Evolutionary conservation across 2,888 invertebrate species (phyloP).

Genomic region (Panopea generosa): DNA sequence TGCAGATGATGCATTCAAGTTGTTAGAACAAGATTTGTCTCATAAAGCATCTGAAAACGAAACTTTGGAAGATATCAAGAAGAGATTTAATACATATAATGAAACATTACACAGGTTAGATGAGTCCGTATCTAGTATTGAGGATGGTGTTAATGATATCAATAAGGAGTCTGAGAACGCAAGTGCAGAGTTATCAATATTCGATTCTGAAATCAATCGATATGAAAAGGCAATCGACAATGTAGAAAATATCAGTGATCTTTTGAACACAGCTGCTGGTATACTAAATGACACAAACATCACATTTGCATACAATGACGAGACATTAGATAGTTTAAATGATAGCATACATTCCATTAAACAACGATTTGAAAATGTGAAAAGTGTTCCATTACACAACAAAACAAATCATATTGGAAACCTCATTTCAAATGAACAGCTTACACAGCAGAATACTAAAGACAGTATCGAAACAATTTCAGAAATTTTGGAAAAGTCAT

Average conservation of each 20-base stretch:
- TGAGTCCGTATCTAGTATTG: background rate
- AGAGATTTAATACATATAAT: slow-evolving; percentile 30
- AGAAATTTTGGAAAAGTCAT: too few relatives aligned
- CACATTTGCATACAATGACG: background rate
- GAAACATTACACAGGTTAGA: background rate
- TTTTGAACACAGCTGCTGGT: background rate
- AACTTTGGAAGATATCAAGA: slow-evolving; percentile 31
- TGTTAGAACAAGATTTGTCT: background rate
- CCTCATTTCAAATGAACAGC: background rate
- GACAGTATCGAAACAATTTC: too few relatives aligned
- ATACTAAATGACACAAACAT: background rate
- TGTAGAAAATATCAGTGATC: background rate
- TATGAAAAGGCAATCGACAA: background rate
- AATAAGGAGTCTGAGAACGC: background rate
- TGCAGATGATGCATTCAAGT: background rate
- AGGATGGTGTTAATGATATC: background rate
- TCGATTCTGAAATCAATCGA: background rate
- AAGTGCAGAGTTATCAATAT: background rate
- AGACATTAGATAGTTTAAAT: background rate
- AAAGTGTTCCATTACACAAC: background rate
- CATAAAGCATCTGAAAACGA: slow-evolving; percentile 7
- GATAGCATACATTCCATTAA: background rate
- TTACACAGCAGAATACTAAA: background rate
- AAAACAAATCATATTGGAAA: background rate
- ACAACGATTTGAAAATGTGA: background rate